Evolutionary conservation across 2,888 invertebrate species (phyloP).

Genomic region (Callyntrura sp.): DNA sequence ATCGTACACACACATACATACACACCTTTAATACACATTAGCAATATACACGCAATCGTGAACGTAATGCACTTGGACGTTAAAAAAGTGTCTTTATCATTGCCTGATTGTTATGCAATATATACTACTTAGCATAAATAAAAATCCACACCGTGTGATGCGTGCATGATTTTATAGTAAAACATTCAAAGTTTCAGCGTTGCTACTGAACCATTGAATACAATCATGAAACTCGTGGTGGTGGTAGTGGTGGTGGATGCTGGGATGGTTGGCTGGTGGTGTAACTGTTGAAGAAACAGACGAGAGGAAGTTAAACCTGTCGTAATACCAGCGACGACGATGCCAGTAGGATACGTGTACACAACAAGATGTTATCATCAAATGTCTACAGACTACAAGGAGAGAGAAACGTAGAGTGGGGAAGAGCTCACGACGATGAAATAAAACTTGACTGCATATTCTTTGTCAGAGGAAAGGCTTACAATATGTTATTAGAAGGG

Average conservation of each 20-base stretch:
- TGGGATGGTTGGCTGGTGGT: neutral
- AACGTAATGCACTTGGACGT: constrained; percentile 30
- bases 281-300: constrained; percentile 34
- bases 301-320: constrained; percentile 35
- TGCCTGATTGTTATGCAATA: constrained; percentile 55
- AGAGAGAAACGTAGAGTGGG: neutral
- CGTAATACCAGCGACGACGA: neutral
- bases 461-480: neutral
- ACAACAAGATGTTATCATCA: neutral
- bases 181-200: neutral
- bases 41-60: constrained; percentile 29
- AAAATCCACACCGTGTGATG: constrained; percentile 29
- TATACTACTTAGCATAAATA: constrained; percentile 61
- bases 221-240: neutral
- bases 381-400: neutral
- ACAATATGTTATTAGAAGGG: neutral
- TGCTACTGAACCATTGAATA: constrained; percentile 15
- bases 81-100: constrained; percentile 15
- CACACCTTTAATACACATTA: neutral
- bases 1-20: neutral
- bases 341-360: neutral
- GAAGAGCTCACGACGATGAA: constrained; percentile 10
- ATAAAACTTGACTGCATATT: constrained; percentile 7
- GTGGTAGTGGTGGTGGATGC: neutral
- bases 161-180: neutral